Evolutionary conservation across 2,888 invertebrate species (phyloP).

Genomic region (Chloromyia formosa): DNA sequence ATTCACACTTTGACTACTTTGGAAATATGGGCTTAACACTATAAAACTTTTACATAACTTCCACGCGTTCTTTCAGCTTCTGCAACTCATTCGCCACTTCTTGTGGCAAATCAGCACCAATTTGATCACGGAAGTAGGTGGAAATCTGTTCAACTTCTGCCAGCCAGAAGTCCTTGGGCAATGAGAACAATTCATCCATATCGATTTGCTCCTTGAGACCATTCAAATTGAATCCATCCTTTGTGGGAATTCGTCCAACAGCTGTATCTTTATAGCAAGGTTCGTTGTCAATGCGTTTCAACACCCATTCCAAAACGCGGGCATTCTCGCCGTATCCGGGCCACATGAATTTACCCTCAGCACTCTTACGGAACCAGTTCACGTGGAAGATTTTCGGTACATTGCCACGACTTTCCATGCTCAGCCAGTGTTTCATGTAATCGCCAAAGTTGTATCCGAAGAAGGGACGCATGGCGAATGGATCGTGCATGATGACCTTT

Average conservation of each 20-base stretch:
- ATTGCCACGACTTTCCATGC: slow-evolving; percentile 76
- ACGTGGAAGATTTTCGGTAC: slow-evolving; percentile 98
- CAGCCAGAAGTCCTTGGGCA: slow-evolving; percentile 92
- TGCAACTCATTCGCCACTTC: slow-evolving; percentile 78
- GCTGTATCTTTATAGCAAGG: slow-evolving; percentile 76
- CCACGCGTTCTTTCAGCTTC: slow-evolving; percentile 67
- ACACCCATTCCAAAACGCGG: slow-evolving; percentile 95
- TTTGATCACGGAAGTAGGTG: slow-evolving; percentile 91
- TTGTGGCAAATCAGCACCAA: slow-evolving; percentile 84
- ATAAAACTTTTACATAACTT: slow-evolving; percentile 24
- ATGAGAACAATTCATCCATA: slow-evolving; percentile 80
- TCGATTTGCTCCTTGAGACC: slow-evolving; percentile 77
- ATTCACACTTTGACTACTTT: not conserved
- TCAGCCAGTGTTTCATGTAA: slow-evolving; percentile 96
- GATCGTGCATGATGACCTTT: slow-evolving; percentile 96
- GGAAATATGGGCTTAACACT: not conserved
- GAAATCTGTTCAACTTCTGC: slow-evolving; percentile 84
- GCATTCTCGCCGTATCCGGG: slow-evolving; percentile 98
- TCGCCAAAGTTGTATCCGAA: slow-evolving; percentile 99
- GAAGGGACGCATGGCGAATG: slow-evolving; percentile 99
- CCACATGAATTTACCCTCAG: slow-evolving; percentile 94
- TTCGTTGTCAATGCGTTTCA: slow-evolving; percentile 84
- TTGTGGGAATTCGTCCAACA: slow-evolving; percentile 75
- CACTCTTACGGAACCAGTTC: slow-evolving; percentile 96
- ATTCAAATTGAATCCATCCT: slow-evolving; percentile 74